Evolutionary conservation across 1,140 invertebrate species (phyloP).

Genomic region (Drosophila sp.): DNA sequence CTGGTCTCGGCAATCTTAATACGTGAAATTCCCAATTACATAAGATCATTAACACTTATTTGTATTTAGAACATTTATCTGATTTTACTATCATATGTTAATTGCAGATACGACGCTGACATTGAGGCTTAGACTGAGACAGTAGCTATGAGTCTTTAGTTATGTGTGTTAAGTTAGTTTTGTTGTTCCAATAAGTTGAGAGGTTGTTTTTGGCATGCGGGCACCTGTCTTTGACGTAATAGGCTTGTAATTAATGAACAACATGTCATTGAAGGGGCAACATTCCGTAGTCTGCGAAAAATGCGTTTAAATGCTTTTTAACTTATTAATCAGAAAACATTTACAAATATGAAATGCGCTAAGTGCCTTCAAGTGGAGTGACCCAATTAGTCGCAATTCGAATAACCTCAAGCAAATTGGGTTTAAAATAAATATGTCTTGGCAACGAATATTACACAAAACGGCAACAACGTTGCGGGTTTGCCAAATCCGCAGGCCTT

Average conservation of each 20-base stretch:
- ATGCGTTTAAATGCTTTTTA: conserved; percentile 55
- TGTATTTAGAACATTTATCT: conserved; percentile 64
- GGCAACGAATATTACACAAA: conserved; percentile 17
- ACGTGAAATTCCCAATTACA: conserved; percentile 29
- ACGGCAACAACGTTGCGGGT: conserved; percentile 13
- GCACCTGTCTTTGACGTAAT: conserved; percentile 37
- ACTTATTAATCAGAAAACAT: conserved; percentile 43
- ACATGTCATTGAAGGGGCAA: conserved; percentile 37
- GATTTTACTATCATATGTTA: conserved; percentile 42
- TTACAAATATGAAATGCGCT: conserved; percentile 26
- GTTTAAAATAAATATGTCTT: conserved; percentile 20
- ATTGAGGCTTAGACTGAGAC: conserved; percentile 42
- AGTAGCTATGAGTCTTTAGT: conserved; percentile 47
- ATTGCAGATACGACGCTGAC: conserved; percentile 61
- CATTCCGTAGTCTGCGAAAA: conserved; percentile 38
- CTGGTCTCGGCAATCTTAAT: conserved; percentile 32
- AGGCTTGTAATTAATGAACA: conserved; percentile 66
- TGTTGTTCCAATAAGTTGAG: conserved; percentile 46
- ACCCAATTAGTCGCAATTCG: conserved; percentile 36
- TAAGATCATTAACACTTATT: conserved; percentile 61
- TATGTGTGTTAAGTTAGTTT: conserved; percentile 16
- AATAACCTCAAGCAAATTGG: conserved; percentile 14
- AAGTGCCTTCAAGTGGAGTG: conserved; percentile 27
- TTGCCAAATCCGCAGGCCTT: conserved; percentile 46
- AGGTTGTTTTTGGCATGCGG: conserved; percentile 46